Percentiles rank a stretch among this genome's conserved stretches.
These are phyloP conservation scores for Trematocara macrostoma DNA, from an alignment of 2,113 vertebrate genomes.

Conservation along the genomic window DNA sequence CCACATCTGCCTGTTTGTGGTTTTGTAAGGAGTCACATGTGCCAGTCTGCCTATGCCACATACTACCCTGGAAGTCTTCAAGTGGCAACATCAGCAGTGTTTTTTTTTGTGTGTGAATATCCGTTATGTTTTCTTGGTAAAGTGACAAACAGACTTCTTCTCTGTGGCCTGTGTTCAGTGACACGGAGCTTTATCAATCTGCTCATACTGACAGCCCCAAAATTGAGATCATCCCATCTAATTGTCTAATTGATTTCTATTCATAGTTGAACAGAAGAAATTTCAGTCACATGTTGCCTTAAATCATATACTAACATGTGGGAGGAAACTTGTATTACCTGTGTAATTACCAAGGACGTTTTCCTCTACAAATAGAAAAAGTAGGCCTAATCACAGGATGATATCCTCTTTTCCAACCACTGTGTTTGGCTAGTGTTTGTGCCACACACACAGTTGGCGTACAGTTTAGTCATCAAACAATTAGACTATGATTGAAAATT, in stretches of 20 bases:
- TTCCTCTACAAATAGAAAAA: constrained; percentile 26
- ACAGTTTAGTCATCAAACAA: not conserved
- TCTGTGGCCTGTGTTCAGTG: not conserved
- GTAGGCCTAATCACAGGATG: constrained; percentile 4
- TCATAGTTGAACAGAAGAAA: not conserved
- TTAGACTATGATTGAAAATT: not conserved
- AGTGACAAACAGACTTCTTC: not conserved
- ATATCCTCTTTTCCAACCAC: constrained; percentile 27
- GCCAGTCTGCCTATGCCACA: constrained; percentile 12
- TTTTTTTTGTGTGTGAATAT: not conserved
- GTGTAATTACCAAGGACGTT: constrained; percentile 39
- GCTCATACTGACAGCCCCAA: not conserved
- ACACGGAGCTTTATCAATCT: not conserved
- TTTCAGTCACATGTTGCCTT: not conserved
- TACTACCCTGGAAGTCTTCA: not conserved
- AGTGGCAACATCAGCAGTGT: constrained; percentile 5
- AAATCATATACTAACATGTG: not conserved
- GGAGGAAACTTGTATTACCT: not conserved
- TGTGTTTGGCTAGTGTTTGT: not conserved
- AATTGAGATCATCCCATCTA: not conserved
- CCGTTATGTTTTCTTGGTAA: too few relatives aligned
- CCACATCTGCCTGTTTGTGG: constrained; percentile 45
- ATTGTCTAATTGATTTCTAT: not conserved
- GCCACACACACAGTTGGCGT: not conserved
- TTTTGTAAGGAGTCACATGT: constrained; percentile 11